phyloP scores from a whole-genome alignment of 2,888 invertebrate species.

The Aleiodes alternator region DNA sequence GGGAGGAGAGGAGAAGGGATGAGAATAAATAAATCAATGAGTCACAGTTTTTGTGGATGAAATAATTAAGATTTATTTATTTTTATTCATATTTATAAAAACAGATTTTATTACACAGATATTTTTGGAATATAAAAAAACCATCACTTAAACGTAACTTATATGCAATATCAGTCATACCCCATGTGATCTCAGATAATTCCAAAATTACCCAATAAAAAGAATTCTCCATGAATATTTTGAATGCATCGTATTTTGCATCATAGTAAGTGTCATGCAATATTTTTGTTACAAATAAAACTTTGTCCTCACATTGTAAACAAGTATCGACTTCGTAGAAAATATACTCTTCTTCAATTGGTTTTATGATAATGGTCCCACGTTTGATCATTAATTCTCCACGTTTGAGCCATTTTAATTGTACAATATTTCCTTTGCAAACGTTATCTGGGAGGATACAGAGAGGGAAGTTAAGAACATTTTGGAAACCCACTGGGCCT shows the following conservation, averaged over 20 bases:
- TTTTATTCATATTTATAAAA: not conserved
- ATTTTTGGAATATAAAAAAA: slow-evolving; percentile 11
- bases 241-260: slow-evolving; percentile 1
- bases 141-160: slow-evolving; percentile 4
- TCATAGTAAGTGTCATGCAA: not conserved
- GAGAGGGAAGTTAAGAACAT: not conserved
- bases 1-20: not conserved
- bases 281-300: not conserved
- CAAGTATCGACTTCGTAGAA: not conserved
- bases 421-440: not conserved
- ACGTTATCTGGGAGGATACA: not conserved
- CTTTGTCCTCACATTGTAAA: not conserved
- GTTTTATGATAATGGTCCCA: slow-evolving; percentile 4
- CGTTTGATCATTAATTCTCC: not conserved
- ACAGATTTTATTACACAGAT: not conserved
- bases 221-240: not conserved
- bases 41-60: not conserved
- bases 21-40: not conserved
- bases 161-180: not conserved
- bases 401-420: slow-evolving; percentile 4
- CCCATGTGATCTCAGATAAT: slow-evolving; percentile 1
- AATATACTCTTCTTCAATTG: not conserved
- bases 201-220: not conserved
- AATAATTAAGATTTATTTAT: not conserved
- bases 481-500: slow-evolving; percentile 7